Percentiles rank a stretch among this genome's conserved stretches.
Conservation (phyloP, 2,113 vertebrate species). For the Lasiurus cinereus region DNA sequence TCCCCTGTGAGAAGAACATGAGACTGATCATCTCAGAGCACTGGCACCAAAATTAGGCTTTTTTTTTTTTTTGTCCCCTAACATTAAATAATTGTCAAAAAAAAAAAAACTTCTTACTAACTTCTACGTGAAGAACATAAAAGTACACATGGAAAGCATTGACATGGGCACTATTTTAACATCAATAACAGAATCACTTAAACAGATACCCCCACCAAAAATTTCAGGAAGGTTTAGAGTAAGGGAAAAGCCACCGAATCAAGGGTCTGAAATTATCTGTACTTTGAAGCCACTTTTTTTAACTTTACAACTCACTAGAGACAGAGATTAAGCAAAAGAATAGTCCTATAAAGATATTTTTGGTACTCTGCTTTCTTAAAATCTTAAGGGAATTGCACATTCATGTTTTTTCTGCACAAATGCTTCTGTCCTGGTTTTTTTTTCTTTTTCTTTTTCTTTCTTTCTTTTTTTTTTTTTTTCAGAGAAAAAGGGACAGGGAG, state of each 20-base stretch:
- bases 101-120: not conserved
- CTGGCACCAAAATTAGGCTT: not conserved
- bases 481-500: too few relatives aligned
- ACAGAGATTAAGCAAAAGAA: constrained; percentile 22
- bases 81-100: constrained; percentile 9
- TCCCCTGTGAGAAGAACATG: not conserved
- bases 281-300: constrained; percentile 17
- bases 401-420: constrained; percentile 30
- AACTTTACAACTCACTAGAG: not conserved
- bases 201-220: not conserved
- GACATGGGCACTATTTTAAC: constrained; percentile 12
- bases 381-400: not conserved
- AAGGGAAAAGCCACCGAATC: not conserved
- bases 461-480: too few relatives aligned
- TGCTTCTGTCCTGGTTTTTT: not conserved
- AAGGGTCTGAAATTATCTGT: constrained; percentile 12
- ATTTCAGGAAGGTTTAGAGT: not conserved
- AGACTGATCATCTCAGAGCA: not conserved
- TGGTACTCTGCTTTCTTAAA: constrained; percentile 2
- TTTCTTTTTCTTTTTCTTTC: too few relatives aligned
- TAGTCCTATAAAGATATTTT: constrained; percentile 32
- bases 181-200: not conserved
- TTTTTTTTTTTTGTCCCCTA: not conserved
- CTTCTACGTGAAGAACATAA: not conserved
- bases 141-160: not conserved